Evolutionary conservation across 2,888 invertebrate genomes (phyloP).

Genomic region (Harpagoxenus sublaevis): DNA sequence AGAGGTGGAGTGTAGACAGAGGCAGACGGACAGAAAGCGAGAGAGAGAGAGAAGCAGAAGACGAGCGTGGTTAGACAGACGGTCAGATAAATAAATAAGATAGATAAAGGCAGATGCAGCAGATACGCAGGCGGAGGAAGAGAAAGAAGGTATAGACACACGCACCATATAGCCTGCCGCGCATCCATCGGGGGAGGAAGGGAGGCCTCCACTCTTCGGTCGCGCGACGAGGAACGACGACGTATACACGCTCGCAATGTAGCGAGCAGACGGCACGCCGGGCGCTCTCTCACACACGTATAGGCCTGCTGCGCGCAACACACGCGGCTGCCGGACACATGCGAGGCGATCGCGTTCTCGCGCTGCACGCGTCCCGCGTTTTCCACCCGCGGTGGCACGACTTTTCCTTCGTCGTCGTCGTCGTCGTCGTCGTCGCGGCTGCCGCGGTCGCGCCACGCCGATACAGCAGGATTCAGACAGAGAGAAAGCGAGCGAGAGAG

Average conservation of each 20-base stretch:
- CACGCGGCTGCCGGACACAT: conserved; percentile 50
- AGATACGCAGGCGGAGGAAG: not conserved
- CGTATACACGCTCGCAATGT: conserved; percentile 58
- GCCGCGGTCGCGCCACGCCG: conserved; percentile 63
- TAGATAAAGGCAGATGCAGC: conserved; percentile 55
- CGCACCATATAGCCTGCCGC: conserved; percentile 79
- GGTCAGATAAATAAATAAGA: conserved; percentile 44
- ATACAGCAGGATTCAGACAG: not conserved
- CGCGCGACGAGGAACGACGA: conserved; percentile 71
- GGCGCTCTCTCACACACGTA: conserved; percentile 62
- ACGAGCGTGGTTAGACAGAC: conserved; percentile 32
- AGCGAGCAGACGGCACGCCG: conserved; percentile 32
- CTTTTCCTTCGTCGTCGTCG: conserved; percentile 68
- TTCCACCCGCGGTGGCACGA: conserved; percentile 54
- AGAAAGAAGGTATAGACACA: conserved; percentile 68
- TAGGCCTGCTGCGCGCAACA: conserved; percentile 32
- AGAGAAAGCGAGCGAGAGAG: not conserved
- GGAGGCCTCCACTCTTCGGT: conserved; percentile 72
- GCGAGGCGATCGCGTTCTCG: conserved; percentile 32
- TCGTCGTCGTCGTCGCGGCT: conserved; percentile 53
- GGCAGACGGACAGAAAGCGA: not conserved
- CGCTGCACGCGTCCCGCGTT: conserved; percentile 40
- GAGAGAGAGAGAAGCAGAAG: conserved; percentile 7
- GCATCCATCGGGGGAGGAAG: conserved; percentile 71
- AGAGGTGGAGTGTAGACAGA: not conserved